These are phyloP conservation scores for Spongilla lacustris DNA, from an alignment of 37 sponge, comb jelly and placozoan genomes.

Conservation along the genomic window DNA sequence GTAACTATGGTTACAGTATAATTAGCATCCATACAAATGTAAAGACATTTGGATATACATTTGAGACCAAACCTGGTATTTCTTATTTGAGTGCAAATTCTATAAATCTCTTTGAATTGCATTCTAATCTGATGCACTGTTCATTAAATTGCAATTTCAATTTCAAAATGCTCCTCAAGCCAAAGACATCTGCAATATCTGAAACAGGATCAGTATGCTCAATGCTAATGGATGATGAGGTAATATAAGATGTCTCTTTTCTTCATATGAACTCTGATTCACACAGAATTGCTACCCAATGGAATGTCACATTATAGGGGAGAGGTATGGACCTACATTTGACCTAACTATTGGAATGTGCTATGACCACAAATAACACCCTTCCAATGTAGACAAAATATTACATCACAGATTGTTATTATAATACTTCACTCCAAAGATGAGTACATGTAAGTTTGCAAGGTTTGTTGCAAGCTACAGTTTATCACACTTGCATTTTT, in stretches of 20 bases:
- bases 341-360: not conserved
- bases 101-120: too few relatives aligned
- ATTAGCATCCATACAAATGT: not conserved
- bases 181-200: not conserved
- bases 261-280: not conserved
- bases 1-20: not conserved
- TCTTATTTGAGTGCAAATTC: too few relatives aligned
- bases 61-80: too few relatives aligned
- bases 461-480: too few relatives aligned
- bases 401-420: not conserved
- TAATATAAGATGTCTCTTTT: not conserved
- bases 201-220: not conserved
- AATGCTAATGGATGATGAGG: not conserved
- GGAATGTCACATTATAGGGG: not conserved
- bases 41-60: too few relatives aligned
- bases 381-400: not conserved
- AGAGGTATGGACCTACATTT: too few relatives aligned
- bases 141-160: too few relatives aligned
- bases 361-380: not conserved
- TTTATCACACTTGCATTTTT: too few relatives aligned
- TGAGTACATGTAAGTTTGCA: too few relatives aligned
- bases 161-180: not conserved
- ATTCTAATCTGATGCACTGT: too few relatives aligned
- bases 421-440: not conserved
- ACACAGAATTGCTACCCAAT: not conserved